Conservation (phyloP, 2,797 vertebrate species). For the Syndactyla subalaris region DNA sequence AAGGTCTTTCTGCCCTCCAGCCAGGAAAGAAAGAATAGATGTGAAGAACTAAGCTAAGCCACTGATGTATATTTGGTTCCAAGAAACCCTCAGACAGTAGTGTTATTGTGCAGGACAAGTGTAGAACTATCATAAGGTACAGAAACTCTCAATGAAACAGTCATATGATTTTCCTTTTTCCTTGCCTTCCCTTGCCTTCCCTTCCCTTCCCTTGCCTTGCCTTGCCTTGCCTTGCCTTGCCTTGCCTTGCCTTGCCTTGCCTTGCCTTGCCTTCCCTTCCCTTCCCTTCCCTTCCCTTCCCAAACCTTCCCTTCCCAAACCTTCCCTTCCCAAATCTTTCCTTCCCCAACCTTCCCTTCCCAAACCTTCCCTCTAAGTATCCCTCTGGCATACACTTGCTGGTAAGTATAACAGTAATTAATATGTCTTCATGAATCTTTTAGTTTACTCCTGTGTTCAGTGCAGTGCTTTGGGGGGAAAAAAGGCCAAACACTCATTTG, state of each 20-base stretch:
- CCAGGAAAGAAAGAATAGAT: not conserved
- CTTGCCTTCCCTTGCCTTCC: no score
- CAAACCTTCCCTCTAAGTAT: not conserved
- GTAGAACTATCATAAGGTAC: not conserved
- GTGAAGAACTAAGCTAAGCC: not conserved
- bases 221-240: no score
- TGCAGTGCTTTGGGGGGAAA: not conserved
- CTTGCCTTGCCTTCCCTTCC: no score
- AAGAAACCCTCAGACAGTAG: not conserved
- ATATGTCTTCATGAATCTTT: not conserved
- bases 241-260: no score
- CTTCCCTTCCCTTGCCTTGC: no score
- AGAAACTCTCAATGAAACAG: not conserved
- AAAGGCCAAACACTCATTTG: not conserved
- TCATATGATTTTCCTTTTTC: not conserved
- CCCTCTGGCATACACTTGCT: not conserved
- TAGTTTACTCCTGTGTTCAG: not conserved
- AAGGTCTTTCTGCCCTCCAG: not conserved
- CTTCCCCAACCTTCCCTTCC: no score
- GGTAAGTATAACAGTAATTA: not conserved
- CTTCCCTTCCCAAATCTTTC: no score
- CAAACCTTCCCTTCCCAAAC: no score
- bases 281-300: no score
- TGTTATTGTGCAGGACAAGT: not conserved
- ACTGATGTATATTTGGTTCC: not conserved